These are phyloP conservation scores for Luehdorfia chinensis DNA, from an alignment of 1,140 invertebrate genomes.

Conservation along the genomic window DNA sequence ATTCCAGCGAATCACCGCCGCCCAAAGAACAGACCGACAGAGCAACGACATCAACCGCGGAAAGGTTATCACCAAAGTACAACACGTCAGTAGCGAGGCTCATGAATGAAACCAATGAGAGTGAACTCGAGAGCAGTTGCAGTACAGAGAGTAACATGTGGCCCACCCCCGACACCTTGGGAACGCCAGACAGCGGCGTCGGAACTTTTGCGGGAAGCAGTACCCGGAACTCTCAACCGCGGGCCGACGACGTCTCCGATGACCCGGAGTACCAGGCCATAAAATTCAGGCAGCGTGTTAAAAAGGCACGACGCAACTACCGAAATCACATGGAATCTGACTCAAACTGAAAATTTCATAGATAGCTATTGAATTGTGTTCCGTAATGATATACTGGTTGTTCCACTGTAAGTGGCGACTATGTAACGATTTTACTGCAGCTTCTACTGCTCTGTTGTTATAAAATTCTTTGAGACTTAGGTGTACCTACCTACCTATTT, in stretches of 20 bases:
- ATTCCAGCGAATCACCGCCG: slow-evolving; percentile 61
- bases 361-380: slow-evolving; percentile 25
- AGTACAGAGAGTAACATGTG: slow-evolving; percentile 57
- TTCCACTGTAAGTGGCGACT: slow-evolving; percentile 27
- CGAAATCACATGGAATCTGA: slow-evolving; percentile 78
- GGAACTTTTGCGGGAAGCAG: slow-evolving; percentile 46
- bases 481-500: background rate
- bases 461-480: background rate
- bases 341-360: slow-evolving; percentile 67
- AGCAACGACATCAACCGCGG: slow-evolving; percentile 24
- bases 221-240: slow-evolving; percentile 28
- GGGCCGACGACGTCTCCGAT: slow-evolving; percentile 60
- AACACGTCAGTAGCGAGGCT: slow-evolving; percentile 59
- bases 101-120: slow-evolving; percentile 73
- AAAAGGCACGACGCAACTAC: slow-evolving; percentile 76
- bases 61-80: slow-evolving; percentile 41
- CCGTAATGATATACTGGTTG: slow-evolving; percentile 23
- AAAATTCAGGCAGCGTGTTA: slow-evolving; percentile 75
- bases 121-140: slow-evolving; percentile 70
- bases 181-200: slow-evolving; percentile 54
- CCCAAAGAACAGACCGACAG: slow-evolving; percentile 36
- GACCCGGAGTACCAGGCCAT: slow-evolving; percentile 71
- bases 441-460: slow-evolving; percentile 14
- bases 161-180: slow-evolving; percentile 27
- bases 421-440: slow-evolving; percentile 22